Base-by-base conservation (phyloP, 2,797 vertebrate species). In the Lepilemur ruficaudatus region DNA sequence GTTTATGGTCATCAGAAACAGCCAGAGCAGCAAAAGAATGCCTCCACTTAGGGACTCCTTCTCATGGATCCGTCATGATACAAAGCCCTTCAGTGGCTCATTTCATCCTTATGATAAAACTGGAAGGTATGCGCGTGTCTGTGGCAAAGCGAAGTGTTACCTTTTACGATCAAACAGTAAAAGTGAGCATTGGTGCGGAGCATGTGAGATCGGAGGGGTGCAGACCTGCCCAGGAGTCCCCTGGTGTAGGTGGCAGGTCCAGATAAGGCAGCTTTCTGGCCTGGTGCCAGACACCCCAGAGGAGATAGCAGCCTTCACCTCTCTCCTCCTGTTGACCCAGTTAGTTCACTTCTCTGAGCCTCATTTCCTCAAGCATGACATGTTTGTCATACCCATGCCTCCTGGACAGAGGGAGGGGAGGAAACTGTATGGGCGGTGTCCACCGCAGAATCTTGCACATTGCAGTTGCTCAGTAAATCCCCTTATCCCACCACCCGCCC, bases 401-500 rank as follows among this genome's bases (percentile, higher is more conserved):
- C 43, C 41, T 32, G 23, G 3, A 4, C 8, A 7, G 9, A 32
- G 14, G 7, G 18, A 43, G 15, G 15, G 2, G 23, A 5, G 4
- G 11, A 15, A 38, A 28, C 32, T 2, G 6, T 13, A 0, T 14
- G 5, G 23, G 10, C 32, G 7, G 18, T 7, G 5, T 32, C 55
- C 43, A 18, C 4, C 4, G 4, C 11, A 41, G 38, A 46, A 7
- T 72, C 48, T 55, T 50, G 22, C 22, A 5, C 35, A 20, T 1
- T 2, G 70, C 25, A 5, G n/a, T 55, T 11, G n/a, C n/a, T 20
- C 13, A 6, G 5, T 18, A 6, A 6, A 20, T 18, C 14, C 23
- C 50, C 13, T 41, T 6, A 1, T 50, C 28, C 69, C 18, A 52
- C n/a, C 48, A 48, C 48, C 48, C 14, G 48, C 48, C 32, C 2